Percentiles rank a stretch among this genome's conserved stretches.
phyloP scores from a whole-genome alignment of 2,888 invertebrate species.

The Eueremaeus valkanovi region DNA sequence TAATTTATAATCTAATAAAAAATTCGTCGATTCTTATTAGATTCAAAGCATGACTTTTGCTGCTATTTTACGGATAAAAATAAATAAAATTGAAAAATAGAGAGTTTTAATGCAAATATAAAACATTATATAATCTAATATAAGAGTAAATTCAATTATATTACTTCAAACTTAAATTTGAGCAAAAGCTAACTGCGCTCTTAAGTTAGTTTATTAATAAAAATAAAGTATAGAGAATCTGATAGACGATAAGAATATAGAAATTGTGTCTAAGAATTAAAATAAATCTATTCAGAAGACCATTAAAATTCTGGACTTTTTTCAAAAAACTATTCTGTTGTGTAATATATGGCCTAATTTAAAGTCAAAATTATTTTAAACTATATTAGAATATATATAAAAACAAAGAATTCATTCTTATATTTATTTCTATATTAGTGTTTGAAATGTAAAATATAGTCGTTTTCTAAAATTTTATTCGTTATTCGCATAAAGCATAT shows the following conservation, averaged over 20 bases:
- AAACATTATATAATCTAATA: constrained; percentile 28
- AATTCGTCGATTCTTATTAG: constrained; percentile 24
- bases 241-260: not conserved
- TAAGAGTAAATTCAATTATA: not conserved
- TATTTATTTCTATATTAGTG: not conserved
- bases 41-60: constrained; percentile 14
- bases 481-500: not conserved
- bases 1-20: constrained; percentile 25
- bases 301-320: too few species aligned
- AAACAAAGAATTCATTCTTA: not conserved
- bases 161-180: not conserved
- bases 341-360: too few species aligned
- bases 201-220: not conserved
- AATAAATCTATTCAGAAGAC: too few species aligned
- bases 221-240: not conserved
- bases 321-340: too few species aligned
- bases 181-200: not conserved
- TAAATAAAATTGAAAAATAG: not conserved
- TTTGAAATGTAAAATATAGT: not conserved
- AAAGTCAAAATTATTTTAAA: too few species aligned
- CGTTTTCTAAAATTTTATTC: not conserved
- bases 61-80: not conserved
- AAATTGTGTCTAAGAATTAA: not conserved
- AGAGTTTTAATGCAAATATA: constrained; percentile 14
- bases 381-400: not conserved